phyloP scores from a whole-genome alignment of 2,888 invertebrate genomes.

The Priocnemis perturbator region DNA sequence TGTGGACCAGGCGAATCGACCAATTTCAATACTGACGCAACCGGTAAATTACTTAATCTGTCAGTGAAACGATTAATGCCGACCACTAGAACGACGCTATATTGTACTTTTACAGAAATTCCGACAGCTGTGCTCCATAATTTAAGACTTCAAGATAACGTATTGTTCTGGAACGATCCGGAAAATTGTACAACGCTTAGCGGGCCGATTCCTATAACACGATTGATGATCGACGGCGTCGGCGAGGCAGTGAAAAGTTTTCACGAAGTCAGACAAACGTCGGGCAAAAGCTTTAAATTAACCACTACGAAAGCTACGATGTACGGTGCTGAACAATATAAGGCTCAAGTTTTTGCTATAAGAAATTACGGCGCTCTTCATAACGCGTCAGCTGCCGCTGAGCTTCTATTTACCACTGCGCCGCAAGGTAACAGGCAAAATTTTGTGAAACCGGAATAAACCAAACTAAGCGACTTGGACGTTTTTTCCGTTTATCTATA shows the following conservation, averaged over 20 bases:
- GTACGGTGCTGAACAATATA: conserved; percentile 47
- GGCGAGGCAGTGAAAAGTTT: conserved; percentile 28
- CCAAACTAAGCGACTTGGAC: not conserved
- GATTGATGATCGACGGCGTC: conserved; percentile 41
- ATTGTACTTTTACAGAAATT: conserved; percentile 36
- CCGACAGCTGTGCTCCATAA: conserved; percentile 47
- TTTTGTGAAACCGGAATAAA: not conserved
- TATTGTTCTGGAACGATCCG: conserved; percentile 50
- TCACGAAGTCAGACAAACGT: not conserved
- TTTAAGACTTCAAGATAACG: conserved; percentile 24
- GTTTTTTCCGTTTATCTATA: conserved; percentile 19
- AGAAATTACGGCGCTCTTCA: conserved; percentile 14
- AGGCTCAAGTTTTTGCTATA: conserved; percentile 38
- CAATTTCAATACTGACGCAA: conserved; percentile 19
- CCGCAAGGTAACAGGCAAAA: conserved; percentile 46
- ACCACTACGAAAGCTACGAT: not conserved
- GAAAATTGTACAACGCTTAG: conserved; percentile 54
- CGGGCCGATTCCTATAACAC: conserved; percentile 39
- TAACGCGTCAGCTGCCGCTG: conserved; percentile 26
- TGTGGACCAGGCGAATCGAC: conserved; percentile 18
- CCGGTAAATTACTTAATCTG: conserved; percentile 20
- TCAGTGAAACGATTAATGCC: not conserved
- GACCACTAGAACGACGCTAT: not conserved
- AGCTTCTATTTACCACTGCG: conserved; percentile 35
- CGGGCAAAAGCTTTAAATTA: not conserved